phyloP scores from a whole-genome alignment of 2,888 invertebrate species.

The Rhamnusium bicolor region DNA sequence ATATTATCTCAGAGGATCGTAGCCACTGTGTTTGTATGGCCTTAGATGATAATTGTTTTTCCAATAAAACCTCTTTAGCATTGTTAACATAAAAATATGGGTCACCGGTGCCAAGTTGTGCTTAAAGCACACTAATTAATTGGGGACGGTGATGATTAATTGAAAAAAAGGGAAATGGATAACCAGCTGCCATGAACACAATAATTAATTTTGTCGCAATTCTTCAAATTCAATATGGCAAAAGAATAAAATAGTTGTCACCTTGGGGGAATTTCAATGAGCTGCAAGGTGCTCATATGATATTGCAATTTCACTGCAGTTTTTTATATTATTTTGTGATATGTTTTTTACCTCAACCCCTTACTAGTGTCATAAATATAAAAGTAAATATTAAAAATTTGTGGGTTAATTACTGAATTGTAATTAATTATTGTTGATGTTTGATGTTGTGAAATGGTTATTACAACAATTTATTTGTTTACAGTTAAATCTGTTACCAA shows the following conservation, averaged over 20 bases:
- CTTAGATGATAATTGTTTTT: slow-evolving; percentile 11
- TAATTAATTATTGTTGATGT: too few relatives aligned
- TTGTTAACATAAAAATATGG: slow-evolving; percentile 15
- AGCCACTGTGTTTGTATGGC: background rate
- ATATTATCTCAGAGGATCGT: background rate
- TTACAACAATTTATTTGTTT: too few relatives aligned
- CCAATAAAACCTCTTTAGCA: slow-evolving; percentile 4
- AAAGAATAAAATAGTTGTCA: background rate
- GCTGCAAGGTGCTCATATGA: background rate
- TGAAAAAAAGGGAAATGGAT: background rate
- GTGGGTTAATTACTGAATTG: too few relatives aligned
- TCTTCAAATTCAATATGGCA: slow-evolving; percentile 3
- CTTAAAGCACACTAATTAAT: background rate
- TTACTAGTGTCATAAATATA: too few relatives aligned
- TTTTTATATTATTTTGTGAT: too few relatives aligned
- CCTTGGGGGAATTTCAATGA: background rate
- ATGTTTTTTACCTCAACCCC: too few relatives aligned
- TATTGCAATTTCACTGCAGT: too few relatives aligned
- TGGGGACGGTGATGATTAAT: background rate
- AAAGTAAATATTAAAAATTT: too few relatives aligned
- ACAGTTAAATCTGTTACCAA: too few relatives aligned
- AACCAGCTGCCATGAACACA: background rate
- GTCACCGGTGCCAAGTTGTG: background rate
- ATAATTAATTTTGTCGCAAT: slow-evolving; percentile 8
- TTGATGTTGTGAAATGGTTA: too few relatives aligned